Evolutionary conservation across 2,113 vertebrate species (phyloP).

Genomic region (Morone saxatilis): DNA sequence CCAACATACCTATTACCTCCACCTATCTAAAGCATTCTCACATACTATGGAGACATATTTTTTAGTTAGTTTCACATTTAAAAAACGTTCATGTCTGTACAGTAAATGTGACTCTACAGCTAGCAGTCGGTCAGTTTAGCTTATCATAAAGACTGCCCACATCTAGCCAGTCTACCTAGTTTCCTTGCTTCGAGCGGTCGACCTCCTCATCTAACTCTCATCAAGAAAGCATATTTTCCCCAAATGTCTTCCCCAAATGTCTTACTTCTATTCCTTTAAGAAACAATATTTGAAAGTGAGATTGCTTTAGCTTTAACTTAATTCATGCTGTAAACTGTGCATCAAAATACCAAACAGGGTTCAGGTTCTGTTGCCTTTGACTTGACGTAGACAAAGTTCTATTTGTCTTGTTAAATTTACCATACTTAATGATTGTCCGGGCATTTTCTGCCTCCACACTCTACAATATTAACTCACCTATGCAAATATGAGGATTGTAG

Average conservation of each 20-base stretch:
- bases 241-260: not conserved
- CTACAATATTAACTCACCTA: slow-evolving; percentile 28
- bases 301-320: not conserved
- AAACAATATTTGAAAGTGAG: not conserved
- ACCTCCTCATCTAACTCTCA: not conserved
- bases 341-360: not conserved
- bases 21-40: not conserved
- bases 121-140: not conserved
- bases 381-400: not conserved
- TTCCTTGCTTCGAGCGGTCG: not conserved
- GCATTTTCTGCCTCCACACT: not conserved
- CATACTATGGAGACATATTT: not conserved
- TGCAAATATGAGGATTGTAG: slow-evolving; percentile 22
- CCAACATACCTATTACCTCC: not conserved
- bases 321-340: not conserved
- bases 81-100: not conserved
- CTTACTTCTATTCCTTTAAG: not conserved
- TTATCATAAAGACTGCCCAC: not conserved
- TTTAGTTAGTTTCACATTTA: not conserved
- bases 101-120: not conserved
- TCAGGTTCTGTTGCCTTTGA: not conserved
- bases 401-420: slow-evolving; percentile 31
- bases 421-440: slow-evolving; percentile 3
- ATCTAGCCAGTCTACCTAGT: not conserved
- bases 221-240: not conserved